Evolutionary conservation across 1,140 invertebrate species (phyloP).

Genomic region (Batillaria attramentaria): DNA sequence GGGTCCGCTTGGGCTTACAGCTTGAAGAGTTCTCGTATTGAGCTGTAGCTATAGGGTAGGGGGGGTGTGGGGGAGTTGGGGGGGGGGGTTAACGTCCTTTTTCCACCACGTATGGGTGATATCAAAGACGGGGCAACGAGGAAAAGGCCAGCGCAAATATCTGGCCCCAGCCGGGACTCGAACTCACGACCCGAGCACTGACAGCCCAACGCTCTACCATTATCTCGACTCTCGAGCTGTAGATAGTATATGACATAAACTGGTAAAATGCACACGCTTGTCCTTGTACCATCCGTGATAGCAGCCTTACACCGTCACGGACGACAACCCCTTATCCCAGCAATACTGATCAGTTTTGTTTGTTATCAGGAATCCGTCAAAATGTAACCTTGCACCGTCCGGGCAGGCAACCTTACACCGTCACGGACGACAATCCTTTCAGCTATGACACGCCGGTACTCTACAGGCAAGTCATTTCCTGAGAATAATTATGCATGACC

Average conservation of each 20-base stretch:
- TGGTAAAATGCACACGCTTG: no score
- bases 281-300: neutral
- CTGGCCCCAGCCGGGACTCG: no score
- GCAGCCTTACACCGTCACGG: neutral
- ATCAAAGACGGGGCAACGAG: no score
- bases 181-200: no score
- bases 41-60: neutral
- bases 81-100: no score
- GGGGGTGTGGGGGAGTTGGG: neutral
- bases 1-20: neutral
- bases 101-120: no score
- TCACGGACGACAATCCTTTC: neutral
- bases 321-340: neutral
- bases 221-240: no score
- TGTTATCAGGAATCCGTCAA: slow-evolving; percentile 11
- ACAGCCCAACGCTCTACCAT: no score
- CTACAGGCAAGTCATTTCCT: neutral
- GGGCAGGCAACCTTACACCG: neutral
- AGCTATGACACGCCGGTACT: neutral
- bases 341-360: neutral
- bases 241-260: no score
- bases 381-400: neutral
- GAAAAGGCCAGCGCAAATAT: no score
- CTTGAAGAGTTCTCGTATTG: neutral
- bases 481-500: no score